Evolutionary conservation across 2,113 vertebrate species (phyloP).

Genomic region (Pandion haliaetus): DNA sequence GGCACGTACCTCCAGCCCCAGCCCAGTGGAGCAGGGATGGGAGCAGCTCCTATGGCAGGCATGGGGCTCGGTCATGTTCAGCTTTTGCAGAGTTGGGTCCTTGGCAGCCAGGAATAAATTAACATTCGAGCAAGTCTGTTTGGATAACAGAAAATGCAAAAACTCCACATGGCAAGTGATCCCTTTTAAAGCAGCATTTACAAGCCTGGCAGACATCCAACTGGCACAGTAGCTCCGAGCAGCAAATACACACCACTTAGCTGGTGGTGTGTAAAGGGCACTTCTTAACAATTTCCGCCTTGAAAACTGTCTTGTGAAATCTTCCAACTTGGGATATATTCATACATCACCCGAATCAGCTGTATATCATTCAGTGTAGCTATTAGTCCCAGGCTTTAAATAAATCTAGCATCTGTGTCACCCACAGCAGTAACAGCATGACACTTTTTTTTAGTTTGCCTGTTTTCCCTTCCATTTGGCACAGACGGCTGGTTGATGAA

Average conservation of each 20-base stretch:
- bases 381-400: not conserved
- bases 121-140: slow-evolving; percentile 16
- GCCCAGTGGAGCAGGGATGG: accelerated
- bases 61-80: accelerated
- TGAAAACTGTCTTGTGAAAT: not conserved
- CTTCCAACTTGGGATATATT: not conserved
- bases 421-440: not conserved
- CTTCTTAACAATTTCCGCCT: not conserved
- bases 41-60: not conserved
- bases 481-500: not conserved
- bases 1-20: not conserved
- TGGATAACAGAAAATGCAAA: slow-evolving; percentile 26
- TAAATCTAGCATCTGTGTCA: not conserved
- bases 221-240: slow-evolving; percentile 17
- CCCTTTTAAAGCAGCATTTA: not conserved
- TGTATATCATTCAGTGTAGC: not conserved
- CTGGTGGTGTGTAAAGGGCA: slow-evolving; percentile 40
- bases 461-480: not conserved
- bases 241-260: slow-evolving; percentile 12
- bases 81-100: not conserved
- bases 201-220: slow-evolving; percentile 6
- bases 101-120: not conserved
- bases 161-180: not conserved
- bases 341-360: not conserved
- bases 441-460: not conserved